A percentile compares a stretch with the other conserved stretches of the same genome.
Conservation (phyloP, 2,888 invertebrate genomes). For the Nematopogon swammerdamellus region DNA sequence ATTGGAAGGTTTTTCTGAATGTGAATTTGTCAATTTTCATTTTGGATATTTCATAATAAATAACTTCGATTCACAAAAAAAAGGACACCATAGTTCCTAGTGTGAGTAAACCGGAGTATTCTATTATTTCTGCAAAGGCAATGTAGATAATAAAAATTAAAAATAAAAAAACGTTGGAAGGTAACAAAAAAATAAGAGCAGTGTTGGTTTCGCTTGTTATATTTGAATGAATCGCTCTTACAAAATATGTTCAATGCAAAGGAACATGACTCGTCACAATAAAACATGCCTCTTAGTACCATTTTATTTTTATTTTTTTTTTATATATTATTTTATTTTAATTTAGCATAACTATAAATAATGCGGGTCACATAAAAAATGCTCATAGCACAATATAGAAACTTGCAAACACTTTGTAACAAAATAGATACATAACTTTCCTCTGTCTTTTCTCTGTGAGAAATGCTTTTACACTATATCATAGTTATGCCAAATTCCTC, state of each 20-base stretch:
- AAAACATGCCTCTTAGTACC: conserved; percentile 58
- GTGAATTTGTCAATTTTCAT: no score
- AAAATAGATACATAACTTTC: conserved; percentile 56
- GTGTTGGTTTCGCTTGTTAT: conserved; percentile 55
- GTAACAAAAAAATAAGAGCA: conserved; percentile 24
- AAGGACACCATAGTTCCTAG: no score
- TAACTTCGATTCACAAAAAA: no score
- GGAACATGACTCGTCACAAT: conserved; percentile 57
- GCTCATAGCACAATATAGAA: conserved; percentile 58
- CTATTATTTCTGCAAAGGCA: no score
- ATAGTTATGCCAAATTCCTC: conserved; percentile 56
- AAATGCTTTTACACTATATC: conserved; percentile 45
- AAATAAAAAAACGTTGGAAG: no score
- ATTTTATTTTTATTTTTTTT: conserved; percentile 47
- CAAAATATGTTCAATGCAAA: conserved; percentile 59
- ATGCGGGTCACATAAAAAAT: conserved; percentile 53
- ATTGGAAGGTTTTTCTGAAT: no score
- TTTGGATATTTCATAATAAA: no score
- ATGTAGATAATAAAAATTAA: no score
- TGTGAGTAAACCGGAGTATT: no score
- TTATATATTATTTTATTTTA: conserved; percentile 53
- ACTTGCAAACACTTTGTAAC: conserved; percentile 58
- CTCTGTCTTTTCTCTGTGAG: conserved; percentile 47
- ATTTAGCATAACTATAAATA: conserved; percentile 58
- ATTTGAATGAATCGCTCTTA: conserved; percentile 58